phyloP scores from a whole-genome alignment of 2,113 vertebrate genomes.

The Prochilodus magdalenae region DNA sequence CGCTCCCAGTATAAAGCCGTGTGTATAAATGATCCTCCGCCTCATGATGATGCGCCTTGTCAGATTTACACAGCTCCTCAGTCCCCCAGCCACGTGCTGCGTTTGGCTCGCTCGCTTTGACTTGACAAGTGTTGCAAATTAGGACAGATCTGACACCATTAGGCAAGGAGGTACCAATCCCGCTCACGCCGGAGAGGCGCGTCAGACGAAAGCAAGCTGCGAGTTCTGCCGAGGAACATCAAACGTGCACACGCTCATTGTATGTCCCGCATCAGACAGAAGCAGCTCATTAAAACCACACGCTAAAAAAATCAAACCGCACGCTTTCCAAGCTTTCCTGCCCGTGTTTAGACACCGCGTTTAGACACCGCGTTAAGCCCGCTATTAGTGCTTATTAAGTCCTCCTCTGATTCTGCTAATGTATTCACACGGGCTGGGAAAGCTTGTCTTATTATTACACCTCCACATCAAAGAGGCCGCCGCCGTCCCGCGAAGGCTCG shows the following conservation, averaged over 20 bases:
- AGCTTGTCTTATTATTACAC: slow-evolving; percentile 52
- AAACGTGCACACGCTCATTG: slow-evolving; percentile 8
- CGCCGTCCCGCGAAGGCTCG: slow-evolving; percentile 44
- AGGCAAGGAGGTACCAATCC: not conserved
- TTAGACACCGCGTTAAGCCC: slow-evolving; percentile 33
- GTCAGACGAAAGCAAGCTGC: not conserved
- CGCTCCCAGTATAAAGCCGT: not conserved
- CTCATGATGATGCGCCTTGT: not conserved
- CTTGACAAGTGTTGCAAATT: slow-evolving; percentile 29
- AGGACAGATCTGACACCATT: slow-evolving; percentile 3
- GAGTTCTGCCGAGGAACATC: slow-evolving; percentile 6
- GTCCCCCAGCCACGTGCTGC: not conserved
- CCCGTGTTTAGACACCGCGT: slow-evolving; percentile 23
- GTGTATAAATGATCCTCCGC: not conserved
- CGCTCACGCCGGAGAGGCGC: not conserved
- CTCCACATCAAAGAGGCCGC: slow-evolving; percentile 46
- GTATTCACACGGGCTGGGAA: slow-evolving; percentile 29
- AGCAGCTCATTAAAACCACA: slow-evolving; percentile 1
- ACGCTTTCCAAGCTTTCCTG: slow-evolving; percentile 33
- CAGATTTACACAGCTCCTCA: not conserved
- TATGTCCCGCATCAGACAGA: not conserved
- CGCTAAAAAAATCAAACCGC: no score
- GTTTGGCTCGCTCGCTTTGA: slow-evolving; percentile 11
- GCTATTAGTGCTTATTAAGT: slow-evolving; percentile 50
- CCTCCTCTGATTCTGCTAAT: slow-evolving; percentile 37